Evolutionary conservation across 1,140 invertebrate genomes (phyloP), one percentile per base, ranked within the genome.

Genomic region (Drosophila melanica): DNA sequence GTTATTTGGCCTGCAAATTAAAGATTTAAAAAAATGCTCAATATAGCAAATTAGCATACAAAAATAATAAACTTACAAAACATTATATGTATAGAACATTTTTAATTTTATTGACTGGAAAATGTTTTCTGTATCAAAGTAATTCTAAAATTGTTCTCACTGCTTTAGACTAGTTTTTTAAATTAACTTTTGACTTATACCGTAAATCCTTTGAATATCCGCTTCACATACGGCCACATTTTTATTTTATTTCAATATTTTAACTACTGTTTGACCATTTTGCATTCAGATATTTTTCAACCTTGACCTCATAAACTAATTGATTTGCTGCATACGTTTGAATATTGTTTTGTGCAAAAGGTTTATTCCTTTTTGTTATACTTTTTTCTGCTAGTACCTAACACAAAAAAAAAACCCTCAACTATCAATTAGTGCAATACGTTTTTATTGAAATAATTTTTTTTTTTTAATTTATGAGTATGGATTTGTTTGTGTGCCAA

Each of bases 221-320:
- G 20, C 18, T 20, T 16, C 14, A 14, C 5, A 42, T 42, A 7
- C 16, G 4, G 7, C 42, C 10, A 4, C 23, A 20, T 2, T 23
- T 37, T 23, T 30, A 14, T 35, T 60, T 39, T 60, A 14, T 18
- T 45, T 44, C 10, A 9, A 42, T 65, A 23, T 55, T 39, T 39
- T 20, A 66, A 68, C 58, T 47, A 81, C 72, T 41, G 72, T 51
- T 55, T 16, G 30, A 18, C 20, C 41, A 20, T 8, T 62, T 45
- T 16, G 37, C 16, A 27, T 23, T 14, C 9, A 23, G n/a, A 12
- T 35, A 0, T 42, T 58, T 54, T 73, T 53, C 23, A 77, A 58
- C 81, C 73, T 74, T 77, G 81, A 81, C 81, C 81, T 57, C 65
- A 66, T 74, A 63, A 77, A 80, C 47, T 65, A 74, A 82, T 81